Percentiles rank a stretch among this genome's conserved stretches.
Conservation (phyloP, 2,797 vertebrate species). For the Carduelis carduelis region DNA sequence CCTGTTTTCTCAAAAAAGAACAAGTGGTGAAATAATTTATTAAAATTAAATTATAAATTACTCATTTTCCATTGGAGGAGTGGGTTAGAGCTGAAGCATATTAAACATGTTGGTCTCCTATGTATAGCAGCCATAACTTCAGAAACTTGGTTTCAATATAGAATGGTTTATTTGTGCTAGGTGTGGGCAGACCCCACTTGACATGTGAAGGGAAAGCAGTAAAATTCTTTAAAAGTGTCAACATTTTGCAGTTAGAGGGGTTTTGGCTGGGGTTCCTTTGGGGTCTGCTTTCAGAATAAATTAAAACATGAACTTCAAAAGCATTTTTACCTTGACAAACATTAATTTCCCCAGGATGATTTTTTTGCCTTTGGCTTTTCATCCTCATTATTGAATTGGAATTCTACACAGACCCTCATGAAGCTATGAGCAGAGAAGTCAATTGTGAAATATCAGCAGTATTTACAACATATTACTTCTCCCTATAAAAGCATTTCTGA, state of each 20-base stretch:
- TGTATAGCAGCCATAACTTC: neutral
- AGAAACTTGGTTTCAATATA: neutral
- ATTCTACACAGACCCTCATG: neutral
- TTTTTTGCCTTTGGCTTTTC: neutral
- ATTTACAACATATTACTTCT: neutral
- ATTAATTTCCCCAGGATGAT: neutral
- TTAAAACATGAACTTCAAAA: neutral
- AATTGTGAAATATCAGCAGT: neutral
- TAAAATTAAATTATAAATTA: neutral
- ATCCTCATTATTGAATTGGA: neutral
- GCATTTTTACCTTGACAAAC: neutral
- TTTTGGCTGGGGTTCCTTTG: neutral
- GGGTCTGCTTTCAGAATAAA: neutral
- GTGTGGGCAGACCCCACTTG: neutral
- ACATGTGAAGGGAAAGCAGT: neutral
- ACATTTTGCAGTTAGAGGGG: neutral
- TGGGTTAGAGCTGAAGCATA: neutral
- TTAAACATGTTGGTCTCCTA: neutral
- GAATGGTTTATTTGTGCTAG: neutral
- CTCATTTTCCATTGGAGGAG: neutral
- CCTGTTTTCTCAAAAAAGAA: neutral
- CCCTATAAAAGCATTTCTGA: neutral
- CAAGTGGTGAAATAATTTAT: constrained; percentile 5
- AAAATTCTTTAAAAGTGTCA: neutral
- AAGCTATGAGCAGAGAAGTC: neutral